Evolutionary conservation across 2,113 vertebrate species (phyloP), one percentile per base, ranked within the genome.

Genomic region (Meles meles): DNA sequence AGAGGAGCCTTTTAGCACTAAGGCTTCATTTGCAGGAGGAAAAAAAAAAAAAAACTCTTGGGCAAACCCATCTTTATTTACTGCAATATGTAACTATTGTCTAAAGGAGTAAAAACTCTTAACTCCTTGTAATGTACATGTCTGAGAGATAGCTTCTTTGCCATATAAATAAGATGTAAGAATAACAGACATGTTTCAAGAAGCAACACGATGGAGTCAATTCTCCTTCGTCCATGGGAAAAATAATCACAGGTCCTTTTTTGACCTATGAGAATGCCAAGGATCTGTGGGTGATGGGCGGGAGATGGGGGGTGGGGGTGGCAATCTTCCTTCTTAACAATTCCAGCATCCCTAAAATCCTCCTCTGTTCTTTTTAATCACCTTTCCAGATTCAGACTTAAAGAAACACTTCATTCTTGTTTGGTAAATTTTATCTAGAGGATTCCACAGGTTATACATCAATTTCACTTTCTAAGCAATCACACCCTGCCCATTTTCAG

Each of bases 371-470:
- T 71, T 77, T 77, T 85, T 44, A 94, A 0, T 63, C 72, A 77
- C 69, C 89, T 79, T 55, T 5, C 0, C 57, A 82, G 4, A 1
- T 86, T 90, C 65, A 69, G 42, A 76, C 59, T 52, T 0, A 5
- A 61, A 81, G 3, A 86, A 87, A 79, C 69, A 93, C 71, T 80
- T 72, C 44, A 44, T 27, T 93, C 84, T 42, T 42, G 9, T 55
- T 83, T 61, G n/a, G 93, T 82, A 82, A 97, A 92, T 39, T 59
- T 8, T 47, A 94, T 90, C 79, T 88, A 94, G 88, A 79, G 82
- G 42, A 80, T 57, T 65, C 0, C 18, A 44, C 94, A 80, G 97
- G 63, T 34, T 25, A 96, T 20, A 96, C 80, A 76, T 59, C 88
- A 57, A 61, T 74, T 83, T 92, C 95, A 87, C 57, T 81, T 94